Evolutionary conservation across 2,113 vertebrate genomes (phyloP), one percentile per base, ranked within the genome.

Genomic region (Pachypanchax playfairii): DNA sequence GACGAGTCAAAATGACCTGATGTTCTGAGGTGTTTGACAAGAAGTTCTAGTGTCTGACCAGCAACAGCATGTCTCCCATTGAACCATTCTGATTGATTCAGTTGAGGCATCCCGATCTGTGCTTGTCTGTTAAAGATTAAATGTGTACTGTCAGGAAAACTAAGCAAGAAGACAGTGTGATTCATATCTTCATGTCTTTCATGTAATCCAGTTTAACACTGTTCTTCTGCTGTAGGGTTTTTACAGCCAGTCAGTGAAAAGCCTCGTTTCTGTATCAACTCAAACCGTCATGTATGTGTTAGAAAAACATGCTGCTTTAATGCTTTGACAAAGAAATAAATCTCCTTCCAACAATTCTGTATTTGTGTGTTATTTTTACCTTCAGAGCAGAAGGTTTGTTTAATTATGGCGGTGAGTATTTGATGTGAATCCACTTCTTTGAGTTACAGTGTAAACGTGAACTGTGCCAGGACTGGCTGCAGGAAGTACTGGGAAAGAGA

Each of bases 241-340:
- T 82, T 71, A 63, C 52, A 46, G 65, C 51, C 52, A 65, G 44
- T 63, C 61, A 15, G 73, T 70, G 61, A 70, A 61, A 81, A 72
- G 75, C 79, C 75, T 84, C 73, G 75, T 80, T 66, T 75, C 65
- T 84, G 74, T 73, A 82, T 62, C 67, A 66, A 70, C 62, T 49
- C 63, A 68, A 83, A 77, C 64, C 68, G 74, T 76, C 87, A 75
- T 24, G 18, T 88, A 75, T 24, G 18, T 88, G 75, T 89, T 31
- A 28, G 53, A 35, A 12, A 62, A 81, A 87, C 47, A 78, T 87
- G 81, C 87, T 88, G 84, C 87, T 91, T 87, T 73, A 73, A 79
- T 80, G 88, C 89, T 90, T 87, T 89, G 84, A 88, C 87, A 85
- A 86, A 67, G 75, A 86, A 91, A 91, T 90, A 87, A 86, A 90